phyloP scores from a whole-genome alignment of 2,888 invertebrate genomes.

The Podotricha telesiphe region DNA sequence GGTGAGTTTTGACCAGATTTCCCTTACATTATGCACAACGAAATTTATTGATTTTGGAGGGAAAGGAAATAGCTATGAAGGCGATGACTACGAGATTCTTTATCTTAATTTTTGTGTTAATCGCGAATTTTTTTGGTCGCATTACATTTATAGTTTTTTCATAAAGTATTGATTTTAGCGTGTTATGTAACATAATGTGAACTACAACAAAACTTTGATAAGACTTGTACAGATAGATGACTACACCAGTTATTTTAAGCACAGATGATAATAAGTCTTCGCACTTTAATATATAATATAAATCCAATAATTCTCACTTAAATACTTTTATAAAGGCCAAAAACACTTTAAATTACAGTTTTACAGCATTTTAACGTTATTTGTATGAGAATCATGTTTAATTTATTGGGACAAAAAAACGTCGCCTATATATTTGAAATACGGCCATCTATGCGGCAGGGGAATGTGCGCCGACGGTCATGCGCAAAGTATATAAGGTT shows the following conservation, averaged over 20 bases:
- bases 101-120: background rate
- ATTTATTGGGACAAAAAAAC: background rate
- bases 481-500: constrained; percentile 25
- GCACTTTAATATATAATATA: background rate
- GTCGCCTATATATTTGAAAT: background rate
- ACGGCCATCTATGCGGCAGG: constrained; percentile 13
- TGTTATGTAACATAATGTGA: constrained; percentile 2
- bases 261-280: background rate
- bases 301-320: too few species aligned
- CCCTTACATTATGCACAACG: constrained; percentile 31
- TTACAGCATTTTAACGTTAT: background rate
- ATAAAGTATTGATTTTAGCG: background rate
- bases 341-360: background rate
- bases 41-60: constrained; percentile 56
- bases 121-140: background rate
- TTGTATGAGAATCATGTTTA: background rate
- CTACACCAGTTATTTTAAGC: constrained; percentile 6
- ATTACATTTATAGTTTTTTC: background rate
- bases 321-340: too few species aligned
- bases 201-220: background rate
- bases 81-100: background rate
- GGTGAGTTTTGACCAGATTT: constrained; percentile 87
- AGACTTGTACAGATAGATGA: background rate
- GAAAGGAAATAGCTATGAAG: constrained; percentile 51
- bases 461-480: constrained; percentile 13